Evolutionary conservation across 2,888 invertebrate species (phyloP), one percentile per base, ranked within the genome.

Genomic region (Rhamphomyia laevipes): DNA sequence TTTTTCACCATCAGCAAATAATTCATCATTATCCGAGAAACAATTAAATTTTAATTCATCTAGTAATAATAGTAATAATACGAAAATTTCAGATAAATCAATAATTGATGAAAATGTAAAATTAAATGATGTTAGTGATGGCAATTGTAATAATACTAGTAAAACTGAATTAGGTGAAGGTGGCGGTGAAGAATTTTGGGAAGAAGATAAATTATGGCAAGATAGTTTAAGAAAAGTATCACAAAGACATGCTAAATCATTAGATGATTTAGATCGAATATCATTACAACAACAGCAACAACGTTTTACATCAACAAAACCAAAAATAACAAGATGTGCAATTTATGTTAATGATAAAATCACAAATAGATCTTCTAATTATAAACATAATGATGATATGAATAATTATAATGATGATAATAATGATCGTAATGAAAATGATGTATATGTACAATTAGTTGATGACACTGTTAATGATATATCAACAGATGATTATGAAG

Each of bases 141-240:
- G 9, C 21, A 21, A n/a, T n/a, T n/a, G n/a, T n/a, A n/a, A 3
- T 27, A 27, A 27, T 27, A 7, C 6, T 7, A 7, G 7, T 27
- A 27, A 27, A 27, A 27, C 23, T 27, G 23, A 27, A 27, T 7
- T 9, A 27, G 23, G 23, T 7, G 23, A 44, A 48, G 48, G 40
- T 37, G 45, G 51, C 17, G 83, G 82, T 45, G 84, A 84, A 59
- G 81, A 83, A 64, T 76, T 85, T 37, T 88, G 87, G 87, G 88
- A 87, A 62, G 86, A 89, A 68, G 88, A 89, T 68, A 72, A 78
- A 9, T 71, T 87, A 30, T 89, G 89, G 89, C 75, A 84, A 49
- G 88, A 88, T 61, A 84, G 84, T 60, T 71, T 89, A 45, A 74
- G 88, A 52, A 75, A 83, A 53, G 86, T 86, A 1, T 87, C 87